A percentile compares a stretch with the other conserved stretches of the same genome.
Evolutionary conservation across 2,888 invertebrate species (phyloP).

Genomic region (Drosophila cognata): DNA sequence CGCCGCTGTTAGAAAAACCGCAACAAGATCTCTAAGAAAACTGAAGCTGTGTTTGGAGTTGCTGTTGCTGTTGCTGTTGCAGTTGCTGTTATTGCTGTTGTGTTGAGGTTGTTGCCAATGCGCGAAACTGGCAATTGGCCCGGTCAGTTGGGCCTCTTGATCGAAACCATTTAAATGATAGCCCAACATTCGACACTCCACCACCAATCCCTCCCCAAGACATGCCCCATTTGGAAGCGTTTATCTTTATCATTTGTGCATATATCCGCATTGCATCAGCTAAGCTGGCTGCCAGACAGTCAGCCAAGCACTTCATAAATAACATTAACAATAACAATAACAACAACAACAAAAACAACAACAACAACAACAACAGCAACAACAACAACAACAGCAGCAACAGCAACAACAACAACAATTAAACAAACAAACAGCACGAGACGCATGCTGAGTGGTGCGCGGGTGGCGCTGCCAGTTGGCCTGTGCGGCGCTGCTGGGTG

Average conservation of each 20-base stretch:
- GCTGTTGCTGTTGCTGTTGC: conserved; percentile 20
- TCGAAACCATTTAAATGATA: conserved; percentile 44
- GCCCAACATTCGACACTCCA: background rate
- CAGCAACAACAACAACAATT: conserved; percentile 57
- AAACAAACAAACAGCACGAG: conserved; percentile 70
- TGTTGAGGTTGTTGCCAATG: conserved; percentile 23
- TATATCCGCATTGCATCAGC: conserved; percentile 76
- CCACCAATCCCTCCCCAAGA: background rate
- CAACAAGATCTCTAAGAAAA: conserved; percentile 30
- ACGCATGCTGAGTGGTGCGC: conserved; percentile 30
- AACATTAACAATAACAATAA: conserved; percentile 25
- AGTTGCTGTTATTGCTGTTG: conserved; percentile 23
- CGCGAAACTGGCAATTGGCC: conserved; percentile 48
- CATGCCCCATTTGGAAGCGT: conserved; percentile 11
- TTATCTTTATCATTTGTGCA: conserved; percentile 54
- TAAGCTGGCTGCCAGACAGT: conserved; percentile 52
- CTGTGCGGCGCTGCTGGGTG: background rate
- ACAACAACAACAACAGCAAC: conserved; percentile 31
- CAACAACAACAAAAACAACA: conserved; percentile 38
- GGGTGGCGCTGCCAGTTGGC: background rate
- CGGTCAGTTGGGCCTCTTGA: conserved; percentile 37
- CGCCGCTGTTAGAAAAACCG: conserved; percentile 12
- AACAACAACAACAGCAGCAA: conserved; percentile 28
- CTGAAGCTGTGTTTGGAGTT: conserved; percentile 28
- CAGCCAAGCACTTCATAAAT: conserved; percentile 74